Percentiles rank a stretch among this genome's conserved stretches.
phyloP scores from a whole-genome alignment of 2,888 invertebrate genomes.

The Rotaria magnacalcarata region DNA sequence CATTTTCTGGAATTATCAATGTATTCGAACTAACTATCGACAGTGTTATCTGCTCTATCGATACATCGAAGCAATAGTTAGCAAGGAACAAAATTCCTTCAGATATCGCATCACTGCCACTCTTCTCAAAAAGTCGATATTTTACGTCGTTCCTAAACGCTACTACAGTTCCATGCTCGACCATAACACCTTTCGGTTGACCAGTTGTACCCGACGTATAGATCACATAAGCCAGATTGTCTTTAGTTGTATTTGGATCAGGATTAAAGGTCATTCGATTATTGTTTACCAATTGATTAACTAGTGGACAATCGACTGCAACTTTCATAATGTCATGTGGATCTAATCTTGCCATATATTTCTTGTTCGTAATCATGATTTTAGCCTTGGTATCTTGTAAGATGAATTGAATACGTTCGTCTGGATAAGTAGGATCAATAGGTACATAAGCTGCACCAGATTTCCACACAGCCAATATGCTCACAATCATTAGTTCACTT shows the following conservation, averaged over 20 bases:
- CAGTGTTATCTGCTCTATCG: too few relatives aligned
- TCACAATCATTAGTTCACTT: too few relatives aligned
- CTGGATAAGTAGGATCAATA: conserved; percentile 58
- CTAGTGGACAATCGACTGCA: background rate
- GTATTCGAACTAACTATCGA: too few relatives aligned
- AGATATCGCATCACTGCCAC: background rate
- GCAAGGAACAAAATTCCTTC: too few relatives aligned
- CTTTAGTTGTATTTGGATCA: conserved; percentile 36
- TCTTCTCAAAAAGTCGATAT: background rate
- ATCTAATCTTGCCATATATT: too few relatives aligned
- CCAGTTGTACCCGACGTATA: conserved; percentile 61
- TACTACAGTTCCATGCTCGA: background rate
- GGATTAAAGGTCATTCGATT: too few relatives aligned
- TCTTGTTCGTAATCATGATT: background rate
- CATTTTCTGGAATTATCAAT: too few relatives aligned
- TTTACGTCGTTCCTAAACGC: background rate
- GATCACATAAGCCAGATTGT: conserved; percentile 58
- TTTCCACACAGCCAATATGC: too few relatives aligned
- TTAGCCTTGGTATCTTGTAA: conserved; percentile 56
- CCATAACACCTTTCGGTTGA: conserved; percentile 58
- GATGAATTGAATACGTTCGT: conserved; percentile 55
- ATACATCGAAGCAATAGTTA: too few relatives aligned
- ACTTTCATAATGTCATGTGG: background rate
- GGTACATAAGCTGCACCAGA: conserved; percentile 45
- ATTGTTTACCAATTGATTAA: conserved; percentile 36